Evolutionary conservation across 2,888 invertebrate species (phyloP).

Genomic region (Caenorhabditis doughertyi): DNA sequence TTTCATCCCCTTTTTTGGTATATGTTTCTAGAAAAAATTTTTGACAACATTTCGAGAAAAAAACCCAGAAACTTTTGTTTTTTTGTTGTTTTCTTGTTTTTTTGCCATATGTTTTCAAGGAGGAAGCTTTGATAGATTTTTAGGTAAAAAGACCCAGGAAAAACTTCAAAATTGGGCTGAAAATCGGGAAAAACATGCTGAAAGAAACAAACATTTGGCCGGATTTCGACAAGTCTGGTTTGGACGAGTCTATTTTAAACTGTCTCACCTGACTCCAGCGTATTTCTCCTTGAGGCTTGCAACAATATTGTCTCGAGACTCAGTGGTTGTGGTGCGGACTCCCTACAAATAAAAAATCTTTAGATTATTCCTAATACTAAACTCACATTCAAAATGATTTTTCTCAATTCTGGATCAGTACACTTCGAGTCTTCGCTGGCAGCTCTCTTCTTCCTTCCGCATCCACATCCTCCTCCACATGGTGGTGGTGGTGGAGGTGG

Average conservation of each 20-base stretch:
- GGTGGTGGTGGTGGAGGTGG: slow-evolving; percentile 70
- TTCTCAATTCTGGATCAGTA: slow-evolving; percentile 70
- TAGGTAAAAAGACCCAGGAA: too few relatives aligned
- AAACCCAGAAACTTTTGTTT: too few relatives aligned
- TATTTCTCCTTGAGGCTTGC: slow-evolving; percentile 69
- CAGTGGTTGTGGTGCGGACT: slow-evolving; percentile 65
- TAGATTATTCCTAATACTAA: neutral
- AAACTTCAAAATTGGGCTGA: too few relatives aligned
- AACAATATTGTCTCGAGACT: slow-evolving; percentile 71
- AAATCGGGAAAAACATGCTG: too few relatives aligned
- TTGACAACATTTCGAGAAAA: too few relatives aligned
- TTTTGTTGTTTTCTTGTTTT: too few relatives aligned
- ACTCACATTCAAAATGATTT: slow-evolving; percentile 69
- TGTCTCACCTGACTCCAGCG: slow-evolving; percentile 52
- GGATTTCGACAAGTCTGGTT: neutral
- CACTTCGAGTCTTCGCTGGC: slow-evolving; percentile 67
- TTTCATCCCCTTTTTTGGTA: too few relatives aligned
- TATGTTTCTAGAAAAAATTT: too few relatives aligned
- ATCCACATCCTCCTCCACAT: slow-evolving; percentile 60
- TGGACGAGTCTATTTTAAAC: neutral
- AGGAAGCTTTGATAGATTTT: too few relatives aligned
- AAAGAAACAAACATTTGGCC: too few relatives aligned
- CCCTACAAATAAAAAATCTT: slow-evolving; percentile 39
- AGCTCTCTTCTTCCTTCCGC: slow-evolving; percentile 72
- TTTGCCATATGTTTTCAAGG: too few relatives aligned